Evolutionary conservation across 2,888 invertebrate genomes (phyloP).

Genomic region (Pimpla rufipes): DNA sequence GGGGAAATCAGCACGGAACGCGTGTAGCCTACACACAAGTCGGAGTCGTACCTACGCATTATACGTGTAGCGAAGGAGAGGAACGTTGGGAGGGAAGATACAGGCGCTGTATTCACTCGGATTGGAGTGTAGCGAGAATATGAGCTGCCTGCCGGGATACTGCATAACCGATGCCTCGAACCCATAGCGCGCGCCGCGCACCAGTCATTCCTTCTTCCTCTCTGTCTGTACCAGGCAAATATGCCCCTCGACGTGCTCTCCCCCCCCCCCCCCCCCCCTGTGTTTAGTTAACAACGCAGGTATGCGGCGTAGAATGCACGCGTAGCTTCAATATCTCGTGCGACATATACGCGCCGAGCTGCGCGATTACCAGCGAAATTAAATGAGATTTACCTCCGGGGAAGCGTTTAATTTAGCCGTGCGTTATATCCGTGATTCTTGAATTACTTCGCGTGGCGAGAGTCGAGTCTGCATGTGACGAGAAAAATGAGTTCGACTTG

Average conservation of each 20-base stretch:
- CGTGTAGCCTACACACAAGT: background rate
- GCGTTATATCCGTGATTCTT: background rate
- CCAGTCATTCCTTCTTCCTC: conserved; percentile 18
- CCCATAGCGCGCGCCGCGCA: background rate
- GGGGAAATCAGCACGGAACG: conserved; percentile 46
- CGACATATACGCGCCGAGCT: conserved; percentile 1
- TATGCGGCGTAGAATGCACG: conserved; percentile 36
- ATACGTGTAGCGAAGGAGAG: conserved; percentile 1
- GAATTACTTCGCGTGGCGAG: background rate
- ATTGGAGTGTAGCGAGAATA: background rate
- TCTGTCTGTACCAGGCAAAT: conserved; percentile 50
- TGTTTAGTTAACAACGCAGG: conserved; percentile 54
- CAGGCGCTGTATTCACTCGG: background rate
- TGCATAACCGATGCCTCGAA: background rate
- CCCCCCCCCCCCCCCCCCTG: conserved; percentile 26
- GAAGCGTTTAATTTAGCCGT: background rate
- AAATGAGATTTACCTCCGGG: conserved; percentile 45
- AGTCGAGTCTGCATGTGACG: background rate
- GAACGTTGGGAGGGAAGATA: conserved; percentile 16
- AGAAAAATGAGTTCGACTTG: no score
- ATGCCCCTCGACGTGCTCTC: conserved; percentile 35
- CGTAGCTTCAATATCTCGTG: conserved; percentile 31
- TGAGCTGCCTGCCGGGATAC: background rate
- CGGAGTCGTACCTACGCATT: background rate
- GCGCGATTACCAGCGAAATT: conserved; percentile 55